Conservation (phyloP, 2,888 invertebrate genomes). For the Chaetogeoica ovagalla region DNA sequence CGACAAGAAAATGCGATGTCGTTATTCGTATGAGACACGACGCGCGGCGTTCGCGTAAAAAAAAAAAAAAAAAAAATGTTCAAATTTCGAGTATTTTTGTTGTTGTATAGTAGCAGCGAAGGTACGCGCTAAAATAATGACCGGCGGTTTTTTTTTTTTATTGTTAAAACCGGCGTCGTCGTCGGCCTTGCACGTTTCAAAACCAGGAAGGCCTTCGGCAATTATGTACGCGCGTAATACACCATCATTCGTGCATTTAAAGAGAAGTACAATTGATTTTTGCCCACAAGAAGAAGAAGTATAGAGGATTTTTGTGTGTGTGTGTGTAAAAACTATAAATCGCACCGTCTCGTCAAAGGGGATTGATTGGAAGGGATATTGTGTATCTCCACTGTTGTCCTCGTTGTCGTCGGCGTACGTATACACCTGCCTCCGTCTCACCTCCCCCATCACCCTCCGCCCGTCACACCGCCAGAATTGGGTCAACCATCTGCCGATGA, state of each 20-base stretch:
- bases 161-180: conserved; percentile 2
- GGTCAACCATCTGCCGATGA: conserved; percentile 44
- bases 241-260: neutral
- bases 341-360: neutral
- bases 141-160: conserved; percentile 40
- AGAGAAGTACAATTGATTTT: too few relatives aligned
- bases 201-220: conserved; percentile 51
- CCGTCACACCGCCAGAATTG: neutral
- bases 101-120: neutral
- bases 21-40: too few relatives aligned
- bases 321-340: too few relatives aligned
- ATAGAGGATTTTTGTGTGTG: too few relatives aligned
- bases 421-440: conserved; percentile 24
- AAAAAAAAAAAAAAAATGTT: neutral
- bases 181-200: conserved; percentile 37
- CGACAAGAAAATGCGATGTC: conserved; percentile 14
- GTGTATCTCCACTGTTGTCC: neutral
- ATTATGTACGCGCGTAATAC: neutral
- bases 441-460: too few relatives aligned
- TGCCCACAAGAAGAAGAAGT: too few relatives aligned
- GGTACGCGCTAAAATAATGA: conserved; percentile 18
- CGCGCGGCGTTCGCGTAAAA: too few relatives aligned
- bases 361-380: too few relatives aligned
- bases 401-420: neutral
- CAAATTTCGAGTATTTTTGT: neutral